Percentiles rank a stretch among this genome's conserved stretches.
phyloP scores from a whole-genome alignment of 2,113 vertebrate species.

The Diadophis punctatus region DNA sequence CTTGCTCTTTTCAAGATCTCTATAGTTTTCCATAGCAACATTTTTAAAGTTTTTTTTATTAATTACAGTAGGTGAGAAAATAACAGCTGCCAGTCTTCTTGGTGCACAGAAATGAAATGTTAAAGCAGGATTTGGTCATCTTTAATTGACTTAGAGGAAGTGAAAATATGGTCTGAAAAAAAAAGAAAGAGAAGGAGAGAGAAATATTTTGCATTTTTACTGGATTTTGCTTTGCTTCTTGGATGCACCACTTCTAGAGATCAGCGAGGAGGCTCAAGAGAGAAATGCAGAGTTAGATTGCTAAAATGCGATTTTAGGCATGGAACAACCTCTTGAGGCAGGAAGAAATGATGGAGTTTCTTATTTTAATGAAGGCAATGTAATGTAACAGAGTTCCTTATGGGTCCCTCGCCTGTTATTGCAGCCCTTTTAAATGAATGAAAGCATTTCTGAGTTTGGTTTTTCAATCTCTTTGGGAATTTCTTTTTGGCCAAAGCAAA shows the following conservation, averaged over 20 bases:
- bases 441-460: constrained; percentile 38
- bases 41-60: not conserved
- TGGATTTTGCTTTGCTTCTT: constrained; percentile 2
- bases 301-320: not conserved
- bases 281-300: constrained; percentile 1
- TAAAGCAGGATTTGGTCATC: not conserved
- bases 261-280: not conserved
- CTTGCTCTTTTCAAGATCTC: not conserved
- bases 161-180: not conserved
- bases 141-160: not conserved
- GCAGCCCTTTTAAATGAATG: constrained; percentile 47
- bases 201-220: not conserved
- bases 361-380: not conserved
- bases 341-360: not conserved
- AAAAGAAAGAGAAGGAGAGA: not conserved
- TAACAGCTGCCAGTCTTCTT: not conserved
- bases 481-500: constrained; percentile 34
- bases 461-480: constrained; percentile 16
- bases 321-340: not conserved
- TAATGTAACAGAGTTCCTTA: constrained; percentile 12
- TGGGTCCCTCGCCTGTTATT: constrained; percentile 28
- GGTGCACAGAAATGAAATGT: constrained; percentile 1
- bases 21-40: not conserved
- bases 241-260: not conserved
- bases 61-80: not conserved